Evolutionary conservation across 1,140 invertebrate species (phyloP).

Genomic region (Lepidotrigona ventralis): DNA sequence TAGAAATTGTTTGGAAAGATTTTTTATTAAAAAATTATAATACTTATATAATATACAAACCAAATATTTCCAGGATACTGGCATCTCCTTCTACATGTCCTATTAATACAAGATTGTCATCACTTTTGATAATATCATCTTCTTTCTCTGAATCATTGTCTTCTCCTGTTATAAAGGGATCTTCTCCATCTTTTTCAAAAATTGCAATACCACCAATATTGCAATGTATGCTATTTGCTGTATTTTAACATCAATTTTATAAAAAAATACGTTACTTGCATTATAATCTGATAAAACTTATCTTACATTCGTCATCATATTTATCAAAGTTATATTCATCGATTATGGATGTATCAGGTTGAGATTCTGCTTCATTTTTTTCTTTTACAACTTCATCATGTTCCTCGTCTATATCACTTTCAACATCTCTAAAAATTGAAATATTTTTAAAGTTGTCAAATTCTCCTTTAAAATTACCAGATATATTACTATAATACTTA

Average conservation of each 20-base stretch:
- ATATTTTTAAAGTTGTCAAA: slow-evolving; percentile 1
- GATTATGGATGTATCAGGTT: background rate
- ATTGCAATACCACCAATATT: slow-evolving; percentile 80
- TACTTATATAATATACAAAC: slow-evolving; percentile 79
- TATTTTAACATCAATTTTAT: slow-evolving; percentile 13
- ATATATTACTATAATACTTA: slow-evolving; percentile 71
- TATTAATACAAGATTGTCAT: slow-evolving; percentile 95
- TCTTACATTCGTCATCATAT: slow-evolving; percentile 86
- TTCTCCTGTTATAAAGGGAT: slow-evolving; percentile 82
- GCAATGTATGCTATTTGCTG: slow-evolving; percentile 74
- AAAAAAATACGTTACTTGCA: slow-evolving; percentile 1
- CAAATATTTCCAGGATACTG: slow-evolving; percentile 92
- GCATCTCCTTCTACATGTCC: slow-evolving; percentile 92
- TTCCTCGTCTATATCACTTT: slow-evolving; percentile 79
- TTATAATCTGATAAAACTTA: slow-evolving; percentile 29
- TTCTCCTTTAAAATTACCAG: background rate
- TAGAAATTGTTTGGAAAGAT: background rate
- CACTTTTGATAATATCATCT: slow-evolving; percentile 93
- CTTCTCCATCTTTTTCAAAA: slow-evolving; percentile 80
- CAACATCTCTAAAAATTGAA: slow-evolving; percentile 63
- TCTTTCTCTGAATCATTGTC: slow-evolving; percentile 92
- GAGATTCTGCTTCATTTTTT: slow-evolving; percentile 46
- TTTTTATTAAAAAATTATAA: background rate
- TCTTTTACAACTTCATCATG: slow-evolving; percentile 77
- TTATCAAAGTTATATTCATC: slow-evolving; percentile 88